Base-by-base conservation (phyloP, 2,888 invertebrate species). In the Margaritifera margaritifera region DNA sequence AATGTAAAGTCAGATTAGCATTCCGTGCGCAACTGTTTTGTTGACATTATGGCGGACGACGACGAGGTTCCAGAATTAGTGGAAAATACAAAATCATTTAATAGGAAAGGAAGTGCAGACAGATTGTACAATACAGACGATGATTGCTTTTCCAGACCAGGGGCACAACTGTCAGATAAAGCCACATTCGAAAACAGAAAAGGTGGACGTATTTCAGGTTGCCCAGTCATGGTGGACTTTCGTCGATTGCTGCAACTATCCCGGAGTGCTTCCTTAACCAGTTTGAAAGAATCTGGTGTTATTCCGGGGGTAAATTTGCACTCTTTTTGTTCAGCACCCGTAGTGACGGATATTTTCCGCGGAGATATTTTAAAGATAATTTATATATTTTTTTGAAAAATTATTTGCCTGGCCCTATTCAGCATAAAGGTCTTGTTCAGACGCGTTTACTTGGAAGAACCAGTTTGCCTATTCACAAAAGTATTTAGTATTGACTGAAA, bases 191-290 rank as follows among this genome's bases (percentile, higher is more conserved):
- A 71, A 52, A 83, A 80, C 64, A 80, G 77, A 68, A 75, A 74
- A 50, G 84, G 85, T 19, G 68, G 82, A 51, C 66, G 62, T 8
- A 77, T 85, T 8, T 75, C 72, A 25, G 84, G 79, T 11, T 82
- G 78, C 57, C 85, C 86, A 31, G 79, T 86, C n/a, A 77, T 86
- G n/a, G 82, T 86, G 5, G 85, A 86, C 72, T 83, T 86, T 66
- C 75, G 81, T 50, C 74, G 86, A 65, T 72, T 86, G 42, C 24
- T 86, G 54, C 83, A 84, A 64, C 74, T 84, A 20, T 68, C 74
- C 15, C 65, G 66, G 22, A 79, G 76, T 25, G 56, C 70, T 19
- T 69, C 77, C 6, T 66, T 77, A 52, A 64, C 78, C 6, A 61
- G 57, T 24, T 59, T 69, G 8, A 69, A 76, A 42, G 78, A 78